Evolutionary conservation across 92 coral and sea anemone species (phyloP), one percentile per base, ranked within the genome.

Genomic region (Palythoa grandis): DNA sequence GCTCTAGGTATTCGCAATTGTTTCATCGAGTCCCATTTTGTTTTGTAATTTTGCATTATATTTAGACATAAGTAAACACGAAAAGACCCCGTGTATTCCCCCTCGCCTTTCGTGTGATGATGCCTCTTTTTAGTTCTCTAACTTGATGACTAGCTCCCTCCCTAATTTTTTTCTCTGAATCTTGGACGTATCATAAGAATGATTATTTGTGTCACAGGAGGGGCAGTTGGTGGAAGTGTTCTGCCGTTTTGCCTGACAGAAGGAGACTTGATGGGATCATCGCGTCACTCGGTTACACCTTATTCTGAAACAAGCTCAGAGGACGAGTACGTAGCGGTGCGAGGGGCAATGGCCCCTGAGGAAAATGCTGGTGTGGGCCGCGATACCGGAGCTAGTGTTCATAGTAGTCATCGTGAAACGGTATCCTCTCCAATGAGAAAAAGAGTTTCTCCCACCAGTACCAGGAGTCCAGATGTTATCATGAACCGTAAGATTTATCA

Each of bases 281-380:
- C 74, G 37, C 74, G 60, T 7, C 72, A 63, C 35, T 29, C 58
- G 4, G 7, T 53, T 68, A 37, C 73, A 11, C 40, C 70, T 5
- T 70, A 80, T 16, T 67, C 85, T 8, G 85, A 80, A n/a, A 61
- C 85, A 12, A 80, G 85, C 85, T 80, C 85, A 47, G 85, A 80
- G 2, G 85, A 80, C 11, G 85, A 80, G 63, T 80, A 66, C 14
- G 73, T 80, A 56, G 85, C 85, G 1, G 85, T 80, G 14, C 85
- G 85, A 43, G 85, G 85, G 14, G 85, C 74, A 63, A 24, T 80
- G 85, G 85, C 85, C 75, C 75, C 85, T 12, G 85, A 80, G 75
- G 75, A 80, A 60, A 80, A 68, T 43, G 85, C 74, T 80, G 85
- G 85, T 24, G 85, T 80, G 40, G 85, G 85, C 23, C 85, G 85